Evolutionary conservation across 2,113 vertebrate species (phyloP).

Genomic region (Theristicus caerulescens): DNA sequence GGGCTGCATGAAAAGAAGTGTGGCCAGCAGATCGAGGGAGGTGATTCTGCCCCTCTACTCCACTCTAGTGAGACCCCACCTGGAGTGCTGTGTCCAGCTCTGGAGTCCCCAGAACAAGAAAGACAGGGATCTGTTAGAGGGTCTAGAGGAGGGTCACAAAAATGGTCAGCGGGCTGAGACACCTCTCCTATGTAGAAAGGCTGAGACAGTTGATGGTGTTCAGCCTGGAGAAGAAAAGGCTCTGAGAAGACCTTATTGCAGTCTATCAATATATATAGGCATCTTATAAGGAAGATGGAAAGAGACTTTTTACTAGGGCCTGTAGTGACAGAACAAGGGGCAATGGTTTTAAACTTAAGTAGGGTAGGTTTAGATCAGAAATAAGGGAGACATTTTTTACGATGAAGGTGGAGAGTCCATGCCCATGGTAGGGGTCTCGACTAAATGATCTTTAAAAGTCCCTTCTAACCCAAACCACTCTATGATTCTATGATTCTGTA

Average conservation of each 20-base stretch:
- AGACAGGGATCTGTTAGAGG: not conserved
- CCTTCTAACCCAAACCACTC: not conserved
- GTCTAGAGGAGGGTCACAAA: not conserved
- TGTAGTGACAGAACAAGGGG: not conserved
- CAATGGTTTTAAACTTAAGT: not conserved
- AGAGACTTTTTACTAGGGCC: not conserved
- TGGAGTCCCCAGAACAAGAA: not conserved
- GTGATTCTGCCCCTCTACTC: not conserved
- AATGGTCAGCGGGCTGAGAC: rapidly evolving
- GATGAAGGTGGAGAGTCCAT: not conserved
- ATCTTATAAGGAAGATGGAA: not conserved
- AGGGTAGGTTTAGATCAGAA: not conserved
- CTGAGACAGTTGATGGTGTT: not conserved
- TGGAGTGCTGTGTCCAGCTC: not conserved
- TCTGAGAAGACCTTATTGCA: not conserved
- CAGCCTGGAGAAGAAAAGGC: not conserved
- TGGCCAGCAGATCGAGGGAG: rapidly evolving
- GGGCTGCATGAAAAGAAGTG: rapidly evolving
- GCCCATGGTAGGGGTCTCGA: not conserved
- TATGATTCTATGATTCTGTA: not conserved
- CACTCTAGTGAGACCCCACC: rapidly evolving
- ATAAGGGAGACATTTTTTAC: not conserved
- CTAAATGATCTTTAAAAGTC: not conserved
- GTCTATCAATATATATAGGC: not conserved
- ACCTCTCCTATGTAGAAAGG: not conserved